Evolutionary conservation across 2,888 invertebrate genomes (phyloP).

Genomic region (Cantharis rustica): DNA sequence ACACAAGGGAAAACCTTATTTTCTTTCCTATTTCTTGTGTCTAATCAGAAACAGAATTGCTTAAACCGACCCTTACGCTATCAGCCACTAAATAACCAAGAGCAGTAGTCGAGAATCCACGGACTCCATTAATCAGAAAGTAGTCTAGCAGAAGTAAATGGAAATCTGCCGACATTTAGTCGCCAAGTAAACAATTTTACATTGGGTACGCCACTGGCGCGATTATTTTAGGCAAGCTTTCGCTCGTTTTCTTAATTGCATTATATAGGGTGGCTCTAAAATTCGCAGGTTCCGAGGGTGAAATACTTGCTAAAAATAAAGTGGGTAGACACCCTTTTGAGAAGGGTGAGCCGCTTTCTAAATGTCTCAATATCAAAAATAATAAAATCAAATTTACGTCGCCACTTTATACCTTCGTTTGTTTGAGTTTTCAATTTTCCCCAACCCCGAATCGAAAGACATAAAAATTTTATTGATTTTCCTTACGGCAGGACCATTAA

Average conservation of each 20-base stretch:
- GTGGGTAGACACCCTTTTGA: background rate
- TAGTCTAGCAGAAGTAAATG: background rate
- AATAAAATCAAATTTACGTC: background rate
- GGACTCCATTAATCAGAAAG: background rate
- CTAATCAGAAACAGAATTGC: background rate
- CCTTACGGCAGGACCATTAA: background rate
- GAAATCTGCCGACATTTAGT: background rate
- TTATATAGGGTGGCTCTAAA: background rate
- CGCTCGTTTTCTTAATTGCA: background rate
- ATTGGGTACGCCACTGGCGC: background rate
- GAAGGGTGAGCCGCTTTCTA: background rate
- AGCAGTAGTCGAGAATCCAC: background rate
- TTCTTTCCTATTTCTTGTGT: background rate
- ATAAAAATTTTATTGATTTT: background rate
- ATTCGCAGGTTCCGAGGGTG: background rate
- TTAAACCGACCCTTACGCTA: background rate
- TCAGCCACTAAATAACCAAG: background rate
- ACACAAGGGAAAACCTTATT: background rate
- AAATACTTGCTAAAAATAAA: background rate
- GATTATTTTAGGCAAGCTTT: background rate
- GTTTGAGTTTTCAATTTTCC: background rate
- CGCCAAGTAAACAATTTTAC: background rate
- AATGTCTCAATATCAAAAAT: background rate
- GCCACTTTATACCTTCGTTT: background rate
- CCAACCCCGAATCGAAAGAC: background rate